Evolutionary conservation across 2,113 vertebrate species (phyloP).

Genomic region (Craseonycteris thonglongyai): DNA sequence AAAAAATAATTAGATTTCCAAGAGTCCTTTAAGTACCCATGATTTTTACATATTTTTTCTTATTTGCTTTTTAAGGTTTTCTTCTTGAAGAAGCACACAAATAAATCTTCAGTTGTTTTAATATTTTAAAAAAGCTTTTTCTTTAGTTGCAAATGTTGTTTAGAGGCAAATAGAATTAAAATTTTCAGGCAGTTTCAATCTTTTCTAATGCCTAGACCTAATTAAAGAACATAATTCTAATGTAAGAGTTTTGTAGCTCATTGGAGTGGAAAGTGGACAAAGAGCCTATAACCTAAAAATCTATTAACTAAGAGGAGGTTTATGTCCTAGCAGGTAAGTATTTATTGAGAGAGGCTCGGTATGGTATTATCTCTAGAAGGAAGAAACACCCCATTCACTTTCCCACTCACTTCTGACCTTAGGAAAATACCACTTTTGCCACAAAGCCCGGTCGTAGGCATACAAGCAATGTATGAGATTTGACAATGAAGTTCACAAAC

Average conservation of each 20-base stretch:
- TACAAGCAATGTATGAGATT: too few species aligned
- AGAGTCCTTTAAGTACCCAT: neutral
- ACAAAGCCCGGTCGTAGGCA: neutral
- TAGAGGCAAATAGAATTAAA: neutral
- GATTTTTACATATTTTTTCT: neutral
- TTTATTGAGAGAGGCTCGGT: neutral
- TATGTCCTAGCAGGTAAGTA: neutral
- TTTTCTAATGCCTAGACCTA: neutral
- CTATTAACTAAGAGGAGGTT: neutral
- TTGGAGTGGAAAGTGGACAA: neutral
- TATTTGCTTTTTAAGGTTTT: neutral
- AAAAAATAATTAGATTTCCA: neutral
- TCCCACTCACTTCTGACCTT: neutral
- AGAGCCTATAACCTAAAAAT: neutral
- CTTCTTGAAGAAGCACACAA: neutral
- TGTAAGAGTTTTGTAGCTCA: neutral
- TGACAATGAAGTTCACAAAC: too few species aligned
- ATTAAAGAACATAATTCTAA: neutral
- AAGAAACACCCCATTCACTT: neutral
- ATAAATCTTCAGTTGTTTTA: neutral
- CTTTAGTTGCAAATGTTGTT: neutral
- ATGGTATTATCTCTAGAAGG: neutral
- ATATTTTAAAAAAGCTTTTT: neutral
- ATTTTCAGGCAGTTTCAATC: neutral
- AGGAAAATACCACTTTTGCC: neutral